Evolutionary conservation across 2,888 invertebrate species (phyloP).

Genomic region (Sabatieria punctata): DNA sequence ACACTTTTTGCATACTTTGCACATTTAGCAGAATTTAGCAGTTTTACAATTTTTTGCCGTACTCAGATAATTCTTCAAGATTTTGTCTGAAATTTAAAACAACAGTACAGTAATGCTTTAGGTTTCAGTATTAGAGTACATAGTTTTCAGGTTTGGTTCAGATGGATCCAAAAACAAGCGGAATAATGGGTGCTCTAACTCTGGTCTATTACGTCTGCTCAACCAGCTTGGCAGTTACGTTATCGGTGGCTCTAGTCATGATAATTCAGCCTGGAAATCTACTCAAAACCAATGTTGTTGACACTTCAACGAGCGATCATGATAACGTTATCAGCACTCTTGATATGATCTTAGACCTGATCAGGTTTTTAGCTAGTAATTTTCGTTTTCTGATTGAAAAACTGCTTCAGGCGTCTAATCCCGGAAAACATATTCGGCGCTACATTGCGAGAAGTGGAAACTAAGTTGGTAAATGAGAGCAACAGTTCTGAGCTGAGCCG

Average conservation of each 20-base stretch:
- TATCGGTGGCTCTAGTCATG: slow-evolving; percentile 44
- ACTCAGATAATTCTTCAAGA: too few species aligned
- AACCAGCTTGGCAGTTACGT: slow-evolving; percentile 44
- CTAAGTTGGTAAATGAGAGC: background rate
- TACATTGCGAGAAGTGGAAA: background rate
- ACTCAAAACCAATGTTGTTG: background rate
- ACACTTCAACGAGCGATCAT: too few species aligned
- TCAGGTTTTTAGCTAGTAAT: background rate
- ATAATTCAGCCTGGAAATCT: slow-evolving; percentile 44
- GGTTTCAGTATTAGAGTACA: slow-evolving; percentile 3
- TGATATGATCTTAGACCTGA: background rate
- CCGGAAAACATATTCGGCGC: background rate
- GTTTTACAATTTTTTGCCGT: too few species aligned
- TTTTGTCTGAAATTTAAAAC: too few species aligned
- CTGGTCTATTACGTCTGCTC: slow-evolving; percentile 44
- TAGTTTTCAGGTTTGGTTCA: slow-evolving; percentile 41
- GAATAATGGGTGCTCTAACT: slow-evolving; percentile 44
- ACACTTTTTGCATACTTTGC: too few species aligned
- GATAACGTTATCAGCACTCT: too few species aligned
- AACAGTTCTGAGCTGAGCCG: too few species aligned
- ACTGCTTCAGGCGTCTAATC: background rate
- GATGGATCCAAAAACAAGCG: slow-evolving; percentile 43
- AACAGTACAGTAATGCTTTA: too few species aligned
- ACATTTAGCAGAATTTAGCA: too few species aligned
- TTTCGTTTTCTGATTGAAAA: background rate